phyloP scores from a whole-genome alignment of 1,140 invertebrate species.

The Nasonia giraulti region DNA sequence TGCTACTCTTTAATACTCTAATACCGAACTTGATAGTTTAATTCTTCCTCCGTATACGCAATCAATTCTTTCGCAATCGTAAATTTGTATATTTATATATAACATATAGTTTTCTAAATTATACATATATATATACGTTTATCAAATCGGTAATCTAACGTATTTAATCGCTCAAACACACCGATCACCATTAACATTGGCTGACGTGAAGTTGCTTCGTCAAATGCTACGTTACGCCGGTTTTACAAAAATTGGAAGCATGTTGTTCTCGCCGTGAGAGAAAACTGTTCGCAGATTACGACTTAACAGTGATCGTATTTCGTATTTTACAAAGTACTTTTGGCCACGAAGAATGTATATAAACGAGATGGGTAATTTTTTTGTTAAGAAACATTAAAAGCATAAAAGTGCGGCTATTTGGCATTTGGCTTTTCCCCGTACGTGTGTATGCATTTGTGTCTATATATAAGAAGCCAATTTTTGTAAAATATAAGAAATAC shows the following conservation, averaged over 20 bases:
- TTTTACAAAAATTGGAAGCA: slow-evolving; percentile 62
- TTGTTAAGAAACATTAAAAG: slow-evolving; percentile 14
- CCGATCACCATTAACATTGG: slow-evolving; percentile 51
- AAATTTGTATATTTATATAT: slow-evolving; percentile 48
- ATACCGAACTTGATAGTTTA: neutral
- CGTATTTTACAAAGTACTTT: slow-evolving; percentile 53
- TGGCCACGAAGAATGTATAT: slow-evolving; percentile 65
- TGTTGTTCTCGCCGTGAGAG: slow-evolving; percentile 66
- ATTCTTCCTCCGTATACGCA: neutral
- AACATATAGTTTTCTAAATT: slow-evolving; percentile 45
- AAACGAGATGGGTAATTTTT: slow-evolving; percentile 21
- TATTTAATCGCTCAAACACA: slow-evolving; percentile 65
- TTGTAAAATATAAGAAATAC: slow-evolving; percentile 1
- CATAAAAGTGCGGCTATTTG: slow-evolving; percentile 38
- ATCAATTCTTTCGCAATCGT: slow-evolving; percentile 28
- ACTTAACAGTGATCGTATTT: slow-evolving; percentile 42
- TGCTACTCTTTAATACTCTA: slow-evolving; percentile 26
- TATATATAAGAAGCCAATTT: slow-evolving; percentile 22
- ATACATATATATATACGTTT: slow-evolving; percentile 35
- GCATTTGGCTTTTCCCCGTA: slow-evolving; percentile 23
- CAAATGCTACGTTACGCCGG: slow-evolving; percentile 35
- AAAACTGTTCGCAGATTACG: slow-evolving; percentile 61
- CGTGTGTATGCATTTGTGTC: neutral
- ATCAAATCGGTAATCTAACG: slow-evolving; percentile 54
- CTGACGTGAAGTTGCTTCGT: slow-evolving; percentile 22